Percentiles rank a stretch among this genome's conserved stretches.
Conservation (phyloP, 2,888 invertebrate species). For the Dioctria linearis region DNA sequence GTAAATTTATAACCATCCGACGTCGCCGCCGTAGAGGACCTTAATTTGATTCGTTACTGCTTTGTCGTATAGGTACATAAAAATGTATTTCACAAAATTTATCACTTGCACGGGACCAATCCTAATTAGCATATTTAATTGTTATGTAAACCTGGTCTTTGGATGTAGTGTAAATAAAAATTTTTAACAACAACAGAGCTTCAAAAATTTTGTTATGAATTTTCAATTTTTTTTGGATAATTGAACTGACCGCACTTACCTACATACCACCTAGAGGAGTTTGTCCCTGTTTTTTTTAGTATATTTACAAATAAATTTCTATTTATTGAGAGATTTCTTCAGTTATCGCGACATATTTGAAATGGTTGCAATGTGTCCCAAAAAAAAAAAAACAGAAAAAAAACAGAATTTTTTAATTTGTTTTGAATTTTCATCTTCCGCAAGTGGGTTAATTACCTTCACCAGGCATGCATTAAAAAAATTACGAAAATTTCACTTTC, state of each 20-base stretch:
- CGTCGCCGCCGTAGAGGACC: neutral
- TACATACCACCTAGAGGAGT: too few relatives aligned
- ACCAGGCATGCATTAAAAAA: too few relatives aligned
- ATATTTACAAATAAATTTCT: too few relatives aligned
- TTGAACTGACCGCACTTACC: neutral
- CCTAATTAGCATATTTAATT: slow-evolving; percentile 34
- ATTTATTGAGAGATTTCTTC: too few relatives aligned
- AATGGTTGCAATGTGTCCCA: too few relatives aligned
- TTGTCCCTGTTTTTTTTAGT: too few relatives aligned
- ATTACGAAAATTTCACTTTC: too few relatives aligned
- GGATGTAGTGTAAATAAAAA: slow-evolving; percentile 6
- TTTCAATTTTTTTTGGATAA: slow-evolving; percentile 7
- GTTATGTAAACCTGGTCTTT: slow-evolving; percentile 14
- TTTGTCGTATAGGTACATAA: neutral
- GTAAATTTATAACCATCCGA: slow-evolving; percentile 16
- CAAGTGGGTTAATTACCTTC: too few relatives aligned
- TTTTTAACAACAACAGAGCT: neutral
- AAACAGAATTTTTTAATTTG: too few relatives aligned
- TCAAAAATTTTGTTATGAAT: slow-evolving; percentile 10
- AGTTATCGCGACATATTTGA: too few relatives aligned
- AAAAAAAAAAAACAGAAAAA: too few relatives aligned
- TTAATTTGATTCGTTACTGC: neutral
- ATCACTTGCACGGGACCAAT: slow-evolving; percentile 1
- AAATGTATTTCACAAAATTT: neutral
- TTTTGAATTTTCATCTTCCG: too few relatives aligned